phyloP scores from a whole-genome alignment of 2,797 vertebrate genomes.

The Alauda arvensis region DNA sequence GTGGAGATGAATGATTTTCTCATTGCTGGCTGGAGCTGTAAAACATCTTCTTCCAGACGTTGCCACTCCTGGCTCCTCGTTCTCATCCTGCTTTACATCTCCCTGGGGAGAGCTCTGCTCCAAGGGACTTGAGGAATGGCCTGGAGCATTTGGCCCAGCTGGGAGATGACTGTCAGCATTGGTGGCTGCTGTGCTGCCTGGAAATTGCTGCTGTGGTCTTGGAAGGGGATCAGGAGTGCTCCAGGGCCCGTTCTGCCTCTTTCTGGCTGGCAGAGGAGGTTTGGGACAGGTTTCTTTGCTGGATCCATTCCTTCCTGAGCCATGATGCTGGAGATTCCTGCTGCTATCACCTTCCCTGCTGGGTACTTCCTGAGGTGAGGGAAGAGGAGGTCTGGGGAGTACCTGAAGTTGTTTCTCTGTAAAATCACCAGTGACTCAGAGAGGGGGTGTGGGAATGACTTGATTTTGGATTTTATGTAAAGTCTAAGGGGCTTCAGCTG shows the following conservation, averaged over 20 bases:
- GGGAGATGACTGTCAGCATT: neutral
- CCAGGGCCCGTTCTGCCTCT: neutral
- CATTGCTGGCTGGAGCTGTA: neutral
- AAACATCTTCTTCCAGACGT: neutral
- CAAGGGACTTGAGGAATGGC: neutral
- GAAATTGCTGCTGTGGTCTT: neutral
- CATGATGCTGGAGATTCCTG: neutral
- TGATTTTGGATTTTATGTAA: neutral
- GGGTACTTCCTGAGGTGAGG: neutral
- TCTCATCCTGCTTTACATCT: neutral
- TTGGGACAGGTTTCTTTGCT: neutral
- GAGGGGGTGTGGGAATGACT: neutral
- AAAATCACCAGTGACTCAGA: neutral
- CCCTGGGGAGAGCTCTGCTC: neutral
- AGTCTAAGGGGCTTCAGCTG: neutral
- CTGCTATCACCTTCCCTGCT: neutral
- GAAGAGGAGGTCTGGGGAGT: neutral
- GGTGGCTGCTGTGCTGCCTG: neutral
- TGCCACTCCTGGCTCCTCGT: neutral
- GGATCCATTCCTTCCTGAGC: neutral
- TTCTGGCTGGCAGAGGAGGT: neutral
- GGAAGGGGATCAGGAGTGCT: neutral
- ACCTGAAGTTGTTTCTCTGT: neutral
- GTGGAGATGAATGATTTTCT: constrained; percentile 24
- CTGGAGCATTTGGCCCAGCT: neutral